Evolutionary conservation across 2,888 invertebrate genomes (phyloP), one percentile per base, ranked within the genome.

Genomic region (Bugula neritina): DNA sequence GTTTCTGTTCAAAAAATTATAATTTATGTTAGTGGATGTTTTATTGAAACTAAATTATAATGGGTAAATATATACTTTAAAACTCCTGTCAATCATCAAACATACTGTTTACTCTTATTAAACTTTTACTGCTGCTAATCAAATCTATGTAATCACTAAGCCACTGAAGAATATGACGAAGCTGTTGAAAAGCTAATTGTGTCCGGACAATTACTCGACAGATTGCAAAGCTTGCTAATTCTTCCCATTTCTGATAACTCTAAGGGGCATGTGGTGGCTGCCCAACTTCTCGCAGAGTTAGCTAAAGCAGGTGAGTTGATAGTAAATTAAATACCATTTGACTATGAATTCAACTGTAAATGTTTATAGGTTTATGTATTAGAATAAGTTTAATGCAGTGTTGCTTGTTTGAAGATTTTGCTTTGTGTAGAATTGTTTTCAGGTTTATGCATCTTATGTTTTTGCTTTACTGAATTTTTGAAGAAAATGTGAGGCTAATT

Each of bases 261-360:
- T 3, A 73, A 71, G 3, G 72, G 72, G 10, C 69, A 74, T 17
- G 70, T 73, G 13, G 77, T 76, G 71, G 76, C 78, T 43, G 77
- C 78, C 23, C 77, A 91, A 85, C 88, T 90, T 31, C 75, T 84
- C 74, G 92, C 93, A 0, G 93, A 93, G 85, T 87, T 92, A 35
- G 90, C 90, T 17, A 93, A 92, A 87, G 88, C 88, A 79, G 82
- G 83, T 83, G 75, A 73, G 75, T 54, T 23, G 3, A 17, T 52
- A 21, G 52, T n/a, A n/a, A n/a, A n/a, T n/a, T n/a, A n/a, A n/a
- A n/a, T n/a, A n/a, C n/a, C n/a, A n/a, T n/a, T n/a, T n/a, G n/a
- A n/a, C n/a, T n/a, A n/a, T n/a, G n/a, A n/a, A n/a, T 43, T 43
- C 43, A 43, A 43, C 43, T 10, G 17, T 43, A 43, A 43, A 43